Evolutionary conservation across 2,113 vertebrate genomes (phyloP).

Genomic region (Dunckerocampus dactyliophorus): DNA sequence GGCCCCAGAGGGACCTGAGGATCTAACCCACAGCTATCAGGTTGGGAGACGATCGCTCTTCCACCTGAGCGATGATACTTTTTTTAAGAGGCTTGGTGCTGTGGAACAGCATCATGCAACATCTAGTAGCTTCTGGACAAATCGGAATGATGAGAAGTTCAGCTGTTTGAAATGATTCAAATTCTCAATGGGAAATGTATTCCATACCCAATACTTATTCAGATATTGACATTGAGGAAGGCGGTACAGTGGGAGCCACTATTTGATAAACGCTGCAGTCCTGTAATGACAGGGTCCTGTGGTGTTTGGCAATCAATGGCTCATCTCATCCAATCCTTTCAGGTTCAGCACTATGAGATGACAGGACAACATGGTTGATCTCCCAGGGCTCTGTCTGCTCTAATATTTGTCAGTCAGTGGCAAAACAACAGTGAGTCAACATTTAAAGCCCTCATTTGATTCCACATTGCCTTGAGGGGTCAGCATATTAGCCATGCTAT

Average conservation of each 20-base stretch:
- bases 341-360: constrained; percentile 7
- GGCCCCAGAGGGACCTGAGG: no score
- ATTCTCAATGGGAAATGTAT: constrained; percentile 14
- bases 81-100: no score
- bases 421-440: constrained; percentile 27
- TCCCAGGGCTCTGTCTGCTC: constrained; percentile 9
- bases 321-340: neutral
- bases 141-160: constrained; percentile 16
- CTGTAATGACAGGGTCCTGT: constrained; percentile 2
- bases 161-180: constrained; percentile 2
- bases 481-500: constrained; percentile 11
- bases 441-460: constrained; percentile 25
- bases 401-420: constrained; percentile 14
- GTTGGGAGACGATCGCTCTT: no score
- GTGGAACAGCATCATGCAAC: neutral
- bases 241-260: neutral
- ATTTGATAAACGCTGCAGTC: constrained; percentile 21
- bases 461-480: constrained; percentile 12
- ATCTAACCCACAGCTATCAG: no score
- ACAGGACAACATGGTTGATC: constrained; percentile 10
- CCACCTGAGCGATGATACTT: no score
- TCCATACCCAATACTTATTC: constrained; percentile 26
- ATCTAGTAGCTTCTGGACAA: constrained; percentile 3
- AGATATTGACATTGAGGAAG: constrained; percentile 2
- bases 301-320: constrained; percentile 4